Base-by-base conservation (phyloP, 64 coral and sea anemone genomes). In the Acropora tenuis region DNA sequence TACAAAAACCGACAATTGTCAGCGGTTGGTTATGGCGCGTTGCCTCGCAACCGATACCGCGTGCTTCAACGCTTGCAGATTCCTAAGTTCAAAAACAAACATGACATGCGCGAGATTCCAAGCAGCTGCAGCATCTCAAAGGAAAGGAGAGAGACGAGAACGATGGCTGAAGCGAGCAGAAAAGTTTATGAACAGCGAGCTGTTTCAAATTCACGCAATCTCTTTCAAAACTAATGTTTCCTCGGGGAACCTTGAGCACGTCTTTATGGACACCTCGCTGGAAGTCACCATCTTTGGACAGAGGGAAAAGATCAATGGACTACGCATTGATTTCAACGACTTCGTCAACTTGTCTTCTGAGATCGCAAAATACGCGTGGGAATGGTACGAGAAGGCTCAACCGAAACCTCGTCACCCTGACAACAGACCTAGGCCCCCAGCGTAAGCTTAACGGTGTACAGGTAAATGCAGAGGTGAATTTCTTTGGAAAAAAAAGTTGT, bases 281-380 rank as follows among this genome's bases (percentile, higher is more conserved):
- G 94, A 99, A 84, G 76, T 93, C 48, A 99, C 97, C 52, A 96
- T 99, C 92, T 96, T 99, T 92, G 97, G 97, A 50, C 94, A 99
- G 77, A 87, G 87, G 57, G 88, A 99, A 46, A 48, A 63, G 43
- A 80, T 99, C 4, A 69, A 80, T 20, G 97, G 97, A 42, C 65
- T 96, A 4, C 76, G 83, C 44, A 77, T 99, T 41, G 80, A 87
- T 6, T 94, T 99, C 43, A 93, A 93, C 58, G 90, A 86, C 41
- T 99, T 99, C 81, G 79, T 92, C 6, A 88, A 86, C 40, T 80
- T 99, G 2, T 80, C 97, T 12, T 90, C 97, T 1, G 94, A 99
- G 77, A 96, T 99, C 49, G 97, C 97, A 18, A 95, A 80, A 63
- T 82, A 99, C 41, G 97, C 97, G 10, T 84, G 96, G 48, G 87